phyloP scores from a whole-genome alignment of 2,797 vertebrate genomes.

The Carcharodon carcharias region DNA sequence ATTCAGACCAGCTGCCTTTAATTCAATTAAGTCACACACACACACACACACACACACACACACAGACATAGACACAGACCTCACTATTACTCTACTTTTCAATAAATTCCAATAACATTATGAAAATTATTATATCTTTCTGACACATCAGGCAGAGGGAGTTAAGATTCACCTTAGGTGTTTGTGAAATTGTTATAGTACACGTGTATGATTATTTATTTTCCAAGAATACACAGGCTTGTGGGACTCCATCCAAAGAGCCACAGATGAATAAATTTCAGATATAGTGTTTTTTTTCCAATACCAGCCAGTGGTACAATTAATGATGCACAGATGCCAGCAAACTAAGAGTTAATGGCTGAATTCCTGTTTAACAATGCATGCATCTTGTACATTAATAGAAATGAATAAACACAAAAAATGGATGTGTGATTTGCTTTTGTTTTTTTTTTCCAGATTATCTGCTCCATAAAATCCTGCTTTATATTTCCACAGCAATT shows the following conservation, averaged over 20 bases:
- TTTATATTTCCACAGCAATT: neutral
- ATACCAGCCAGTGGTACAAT: neutral
- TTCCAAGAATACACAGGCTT: neutral
- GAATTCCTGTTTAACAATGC: neutral
- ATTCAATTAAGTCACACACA: no score
- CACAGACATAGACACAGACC: no score
- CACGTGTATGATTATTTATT: neutral
- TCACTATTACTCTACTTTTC: no score
- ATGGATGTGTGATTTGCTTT: neutral
- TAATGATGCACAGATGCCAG: neutral
- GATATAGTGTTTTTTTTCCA: neutral
- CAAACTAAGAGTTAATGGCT: neutral
- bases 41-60: no score
- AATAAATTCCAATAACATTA: no score
- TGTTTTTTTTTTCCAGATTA: neutral
- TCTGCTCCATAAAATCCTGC: neutral
- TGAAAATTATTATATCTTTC: no score
- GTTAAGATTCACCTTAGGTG: neutral
- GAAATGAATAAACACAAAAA: neutral
- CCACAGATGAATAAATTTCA: neutral
- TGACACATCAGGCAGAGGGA: no score
- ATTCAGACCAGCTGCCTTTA: no score
- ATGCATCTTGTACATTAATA: neutral
- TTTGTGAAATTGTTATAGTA: neutral
- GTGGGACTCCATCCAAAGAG: neutral